Evolutionary conservation across 2,888 invertebrate species (phyloP), one percentile per base, ranked within the genome.

Genomic region (Drosophila greeni): DNA sequence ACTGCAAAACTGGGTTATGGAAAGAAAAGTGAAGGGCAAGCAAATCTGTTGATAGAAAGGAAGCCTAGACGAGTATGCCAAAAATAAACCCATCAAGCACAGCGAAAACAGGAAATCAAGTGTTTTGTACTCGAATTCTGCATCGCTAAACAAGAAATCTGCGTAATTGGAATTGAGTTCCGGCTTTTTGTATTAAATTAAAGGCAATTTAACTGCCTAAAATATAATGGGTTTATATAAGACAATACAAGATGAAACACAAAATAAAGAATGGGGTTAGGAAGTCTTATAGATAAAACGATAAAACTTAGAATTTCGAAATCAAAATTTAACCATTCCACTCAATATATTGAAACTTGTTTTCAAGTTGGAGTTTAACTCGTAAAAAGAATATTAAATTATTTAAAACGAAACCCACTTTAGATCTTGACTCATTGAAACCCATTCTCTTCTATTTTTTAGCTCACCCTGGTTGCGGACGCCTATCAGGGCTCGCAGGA

Each of bases 381-480:
- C n/a, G n/a, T n/a, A n/a, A n/a, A n/a, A n/a, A n/a, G n/a, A n/a
- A n/a, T n/a, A n/a, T n/a, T n/a, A n/a, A n/a, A n/a, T n/a, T n/a
- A n/a, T n/a, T n/a, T n/a, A n/a, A n/a, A n/a, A n/a, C n/a, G n/a
- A n/a, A n/a, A n/a, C n/a, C n/a, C n/a, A n/a, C n/a, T n/a, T n/a
- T n/a, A n/a, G n/a, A n/a, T n/a, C n/a, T n/a, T n/a, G n/a, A n/a
- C 16, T 45, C 18, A 45, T 29, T 45, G 4, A 16, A 4, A 29
- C 16, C 2, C 4, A 14, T 14, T 29, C 3, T 14, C 24, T 36
- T 1, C 7, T 1, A 9, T 16, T 26, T 39, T 57, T 75, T 0
- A 87, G 87, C 76, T 85, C n/a, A 86, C 87, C 59, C 73, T 88
- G 23, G 75, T 87, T 16, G 86, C 88, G 34, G 88, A 88, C 59